phyloP scores from a whole-genome alignment of 2,797 vertebrate species.

The Gorsachius magnificus region DNA sequence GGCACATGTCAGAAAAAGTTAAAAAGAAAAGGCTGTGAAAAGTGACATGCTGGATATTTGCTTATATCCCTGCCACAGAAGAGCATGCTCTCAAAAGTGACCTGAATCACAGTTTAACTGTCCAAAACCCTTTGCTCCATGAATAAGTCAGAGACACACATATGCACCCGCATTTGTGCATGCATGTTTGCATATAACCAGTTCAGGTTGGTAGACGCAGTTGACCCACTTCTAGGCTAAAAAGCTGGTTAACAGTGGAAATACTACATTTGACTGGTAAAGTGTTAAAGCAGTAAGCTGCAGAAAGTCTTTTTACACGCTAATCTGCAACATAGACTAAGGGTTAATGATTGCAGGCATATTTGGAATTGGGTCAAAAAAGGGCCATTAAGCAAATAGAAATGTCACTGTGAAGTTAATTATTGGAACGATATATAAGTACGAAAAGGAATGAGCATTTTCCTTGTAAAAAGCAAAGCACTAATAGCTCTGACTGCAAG shows the following conservation, averaged over 20 bases:
- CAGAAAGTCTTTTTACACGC: neutral
- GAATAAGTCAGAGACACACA: neutral
- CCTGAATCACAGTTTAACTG: neutral
- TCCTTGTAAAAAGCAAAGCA: neutral
- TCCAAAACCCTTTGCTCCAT: neutral
- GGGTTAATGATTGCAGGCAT: neutral
- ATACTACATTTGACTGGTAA: neutral
- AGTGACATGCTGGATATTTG: neutral
- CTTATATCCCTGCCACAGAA: neutral
- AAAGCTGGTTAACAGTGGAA: neutral
- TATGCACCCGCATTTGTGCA: neutral
- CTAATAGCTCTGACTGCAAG: neutral
- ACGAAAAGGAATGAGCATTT: neutral
- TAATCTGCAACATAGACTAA: neutral
- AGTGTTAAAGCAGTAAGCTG: neutral
- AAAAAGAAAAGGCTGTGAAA: neutral
- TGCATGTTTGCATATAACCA: neutral
- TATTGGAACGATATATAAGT: neutral
- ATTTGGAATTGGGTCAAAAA: neutral
- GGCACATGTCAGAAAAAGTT: neutral
- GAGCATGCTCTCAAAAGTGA: neutral
- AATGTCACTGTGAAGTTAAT: slow-evolving; percentile 1
- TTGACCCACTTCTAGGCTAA: neutral
- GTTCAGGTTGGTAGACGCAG: neutral
- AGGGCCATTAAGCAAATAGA: neutral